These are phyloP conservation scores for Bombus consobrinus DNA, from an alignment of 1,140 invertebrate genomes.

Conservation along the genomic window DNA sequence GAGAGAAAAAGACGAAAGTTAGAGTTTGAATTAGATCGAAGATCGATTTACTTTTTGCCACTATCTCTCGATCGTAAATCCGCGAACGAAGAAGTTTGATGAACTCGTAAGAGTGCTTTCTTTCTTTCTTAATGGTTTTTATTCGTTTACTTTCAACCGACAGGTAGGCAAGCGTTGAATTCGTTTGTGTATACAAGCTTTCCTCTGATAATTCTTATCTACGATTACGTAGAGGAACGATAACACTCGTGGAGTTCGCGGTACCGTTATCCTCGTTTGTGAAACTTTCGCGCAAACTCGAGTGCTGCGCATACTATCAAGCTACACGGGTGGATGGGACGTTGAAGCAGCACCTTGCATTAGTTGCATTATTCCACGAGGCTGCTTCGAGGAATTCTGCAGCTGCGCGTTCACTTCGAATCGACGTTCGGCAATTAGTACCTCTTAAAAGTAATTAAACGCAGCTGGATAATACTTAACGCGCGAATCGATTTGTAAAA, in stretches of 20 bases:
- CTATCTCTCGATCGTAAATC: not conserved
- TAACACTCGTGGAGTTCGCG: slow-evolving; percentile 54
- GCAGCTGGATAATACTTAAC: no score
- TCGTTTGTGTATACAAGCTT: not conserved
- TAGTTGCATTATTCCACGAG: slow-evolving; percentile 20
- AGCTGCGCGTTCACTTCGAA: not conserved
- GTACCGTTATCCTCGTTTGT: slow-evolving; percentile 60
- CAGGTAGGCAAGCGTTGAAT: not conserved
- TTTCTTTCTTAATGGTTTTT: not conserved
- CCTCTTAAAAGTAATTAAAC: slow-evolving; percentile 21
- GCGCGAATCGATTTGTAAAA: not conserved
- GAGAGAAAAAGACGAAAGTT: not conserved
- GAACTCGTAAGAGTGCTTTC: no score
- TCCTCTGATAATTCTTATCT: slow-evolving; percentile 52
- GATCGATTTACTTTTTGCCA: no score
- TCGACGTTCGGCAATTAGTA: slow-evolving; percentile 1
- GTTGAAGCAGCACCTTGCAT: slow-evolving; percentile 12
- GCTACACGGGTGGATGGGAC: not conserved
- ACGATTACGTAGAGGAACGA: slow-evolving; percentile 46
- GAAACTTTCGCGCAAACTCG: slow-evolving; percentile 51
- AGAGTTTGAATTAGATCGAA: not conserved
- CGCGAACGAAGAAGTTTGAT: not conserved
- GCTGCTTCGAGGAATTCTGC: not conserved
- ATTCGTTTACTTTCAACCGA: not conserved
- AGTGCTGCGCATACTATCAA: slow-evolving; percentile 2